phyloP scores from a whole-genome alignment of 2,888 invertebrate genomes.

The Oxycera nigricornis region DNA sequence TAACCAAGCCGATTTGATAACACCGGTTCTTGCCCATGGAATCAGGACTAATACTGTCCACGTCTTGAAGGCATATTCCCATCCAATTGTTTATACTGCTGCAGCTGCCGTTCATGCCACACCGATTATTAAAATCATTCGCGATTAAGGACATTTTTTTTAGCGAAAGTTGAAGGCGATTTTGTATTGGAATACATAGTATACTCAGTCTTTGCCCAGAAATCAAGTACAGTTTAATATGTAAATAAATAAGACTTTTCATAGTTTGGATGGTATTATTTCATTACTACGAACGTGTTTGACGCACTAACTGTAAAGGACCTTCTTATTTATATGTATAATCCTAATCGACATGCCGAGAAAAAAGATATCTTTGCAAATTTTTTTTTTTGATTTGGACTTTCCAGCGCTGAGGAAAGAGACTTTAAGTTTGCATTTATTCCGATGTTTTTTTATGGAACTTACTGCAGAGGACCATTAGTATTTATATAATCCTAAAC shows the following conservation, averaged over 20 bases:
- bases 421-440: no score
- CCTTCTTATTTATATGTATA: no score
- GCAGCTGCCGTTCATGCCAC: constrained; percentile 48
- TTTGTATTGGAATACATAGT: background rate
- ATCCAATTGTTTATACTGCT: constrained; percentile 56
- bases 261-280: no score
- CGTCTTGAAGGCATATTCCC: constrained; percentile 45
- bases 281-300: no score
- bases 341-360: no score
- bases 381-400: no score
- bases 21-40: constrained; percentile 43
- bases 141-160: background rate
- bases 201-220: background rate
- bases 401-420: no score
- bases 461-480: no score
- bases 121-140: constrained; percentile 44
- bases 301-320: no score
- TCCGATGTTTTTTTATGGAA: no score
- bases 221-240: background rate
- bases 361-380: no score
- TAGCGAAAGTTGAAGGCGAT: background rate
- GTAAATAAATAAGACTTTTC: background rate
- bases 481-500: no score
- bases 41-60: constrained; percentile 40
- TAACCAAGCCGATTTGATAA: constrained; percentile 57